Evolutionary conservation across 2,797 vertebrate species (phyloP), one percentile per base, ranked within the genome.

Genomic region (Enteromius treurensis): DNA sequence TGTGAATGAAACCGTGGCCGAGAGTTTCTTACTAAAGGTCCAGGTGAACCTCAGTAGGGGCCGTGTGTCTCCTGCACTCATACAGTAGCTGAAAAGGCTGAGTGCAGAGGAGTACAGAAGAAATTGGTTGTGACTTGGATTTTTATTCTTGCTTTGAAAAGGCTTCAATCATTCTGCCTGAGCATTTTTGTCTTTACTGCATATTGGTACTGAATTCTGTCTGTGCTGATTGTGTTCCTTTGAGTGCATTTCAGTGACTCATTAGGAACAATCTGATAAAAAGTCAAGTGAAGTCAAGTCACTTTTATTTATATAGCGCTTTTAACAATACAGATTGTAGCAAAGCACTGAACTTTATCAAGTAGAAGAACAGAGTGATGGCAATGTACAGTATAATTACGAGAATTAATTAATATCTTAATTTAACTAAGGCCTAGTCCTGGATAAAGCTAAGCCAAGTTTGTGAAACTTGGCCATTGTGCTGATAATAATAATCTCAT

Each of bases 21-120:
- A 49, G 51, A 68, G 8, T 60, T 77, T 70, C 65, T 77, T 21
- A 62, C 75, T 49, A 78, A 70, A 83, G 75, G 65, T 78, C 26
- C 51, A 77, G 65, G 19, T 69, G 65, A 69, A 67, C 32, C 15
- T 34, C 40, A 49, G 40, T 60, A 60, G 65, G 26, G 14, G 32
- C 49, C 4, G 1, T 17, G 23, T 68, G 49, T 77, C 60, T 77
- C 64, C 26, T 0, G 13, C 13, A 5, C 34, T 82, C 37, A 45
- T 32, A 42, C n/a, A 68, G 49, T 17, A 58, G 47, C 45, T 79
- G 62, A 68, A 37, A 68, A 76, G 51, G n/a, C 34, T 55, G 62
- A 42, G 71, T 55, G 60, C 34, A 45, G n/a, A 53, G 62, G 34
- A 68, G 11, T 32, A 42, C 47, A 45, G 34, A 53, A 32, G 49